Base-by-base conservation (phyloP, 2,113 vertebrate species). In the Neodon shergylaensis region DNA sequence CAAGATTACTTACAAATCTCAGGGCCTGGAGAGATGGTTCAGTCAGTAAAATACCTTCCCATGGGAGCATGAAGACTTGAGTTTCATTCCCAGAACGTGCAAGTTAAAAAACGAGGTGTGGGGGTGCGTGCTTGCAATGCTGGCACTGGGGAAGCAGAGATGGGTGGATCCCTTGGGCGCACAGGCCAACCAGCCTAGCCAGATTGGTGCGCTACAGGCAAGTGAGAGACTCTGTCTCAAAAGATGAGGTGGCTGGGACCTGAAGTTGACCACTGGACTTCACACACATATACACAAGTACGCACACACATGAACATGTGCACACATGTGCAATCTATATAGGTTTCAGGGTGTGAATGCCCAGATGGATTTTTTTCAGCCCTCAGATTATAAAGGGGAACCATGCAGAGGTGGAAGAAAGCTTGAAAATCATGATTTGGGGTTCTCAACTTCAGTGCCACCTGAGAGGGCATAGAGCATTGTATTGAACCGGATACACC, bases 391-490 rank as follows among this genome's bases (percentile, higher is more conserved):
- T 11, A 54, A 73, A 54, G 21, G 52, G 49, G 39, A 65, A 49
- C 1, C 31, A 6, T n/a, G 0, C 3, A 3, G 19, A 36, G 9
- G 5, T 3, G 70, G 42, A 13, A 44, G 7, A 7, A 3, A 3
- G 17, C 3, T 78, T 49, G 39, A 78, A 36, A 86, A 28, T 2
- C 17, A 19, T 0, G 0, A 5, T 36, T n/a, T 16, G 1, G 5
- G 0, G 0, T 11, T 49, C 52, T 61, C 16, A 5, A 19, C 19
- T 28, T 19, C 5, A 1, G 0, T 0, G 5, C 0, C 21, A 42
- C 31, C 39, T 0, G 9, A 28, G 61, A 36, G 1, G 61, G 74
- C 0, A 0, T 8, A 42, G 4, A 10, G 78, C 44, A 12, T 31
- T 10, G 31, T 4, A 22, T 3, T 21, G 16, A 54, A 24, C 44